Percentiles rank a stretch among this genome's conserved stretches.
phyloP scores from a whole-genome alignment of 2,113 vertebrate genomes.

The Misgurnus mizolepis region DNA sequence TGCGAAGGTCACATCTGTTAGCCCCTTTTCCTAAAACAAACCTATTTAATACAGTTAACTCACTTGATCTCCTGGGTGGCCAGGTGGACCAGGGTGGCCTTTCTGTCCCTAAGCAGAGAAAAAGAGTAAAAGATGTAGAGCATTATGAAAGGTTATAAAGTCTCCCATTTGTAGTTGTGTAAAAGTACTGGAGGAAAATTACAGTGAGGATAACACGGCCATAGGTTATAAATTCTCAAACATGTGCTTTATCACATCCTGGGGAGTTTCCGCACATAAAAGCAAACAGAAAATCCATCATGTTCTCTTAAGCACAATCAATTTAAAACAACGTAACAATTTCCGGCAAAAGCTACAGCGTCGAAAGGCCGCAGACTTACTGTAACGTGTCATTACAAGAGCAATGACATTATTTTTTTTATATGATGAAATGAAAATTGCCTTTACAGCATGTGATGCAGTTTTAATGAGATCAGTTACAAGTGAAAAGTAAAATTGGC shows the following conservation, averaged over 20 bases:
- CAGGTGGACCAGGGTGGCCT: slow-evolving; percentile 86
- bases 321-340: background rate
- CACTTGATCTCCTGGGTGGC: slow-evolving; percentile 92
- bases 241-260: slow-evolving; percentile 4
- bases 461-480: slow-evolving; percentile 4
- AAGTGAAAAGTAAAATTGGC: slow-evolving; percentile 24
- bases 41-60: slow-evolving; percentile 62
- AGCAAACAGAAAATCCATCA: background rate
- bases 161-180: background rate
- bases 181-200: background rate
- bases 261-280: slow-evolving; percentile 17
- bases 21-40: too few species aligned
- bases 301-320: background rate
- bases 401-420: background rate
- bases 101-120: slow-evolving; percentile 82
- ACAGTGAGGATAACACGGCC: background rate
- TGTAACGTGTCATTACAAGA: background rate
- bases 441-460: slow-evolving; percentile 3
- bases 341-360: background rate
- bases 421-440: background rate
- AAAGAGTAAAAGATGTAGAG: slow-evolving; percentile 6
- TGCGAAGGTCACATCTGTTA: background rate
- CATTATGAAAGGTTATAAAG: background rate
- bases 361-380: background rate
- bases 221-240: slow-evolving; percentile 8